A percentile compares a stretch with the other conserved stretches of the same genome.
These are phyloP conservation scores for Melieria picta DNA, from an alignment of 2,888 invertebrate genomes.

Conservation along the genomic window DNA sequence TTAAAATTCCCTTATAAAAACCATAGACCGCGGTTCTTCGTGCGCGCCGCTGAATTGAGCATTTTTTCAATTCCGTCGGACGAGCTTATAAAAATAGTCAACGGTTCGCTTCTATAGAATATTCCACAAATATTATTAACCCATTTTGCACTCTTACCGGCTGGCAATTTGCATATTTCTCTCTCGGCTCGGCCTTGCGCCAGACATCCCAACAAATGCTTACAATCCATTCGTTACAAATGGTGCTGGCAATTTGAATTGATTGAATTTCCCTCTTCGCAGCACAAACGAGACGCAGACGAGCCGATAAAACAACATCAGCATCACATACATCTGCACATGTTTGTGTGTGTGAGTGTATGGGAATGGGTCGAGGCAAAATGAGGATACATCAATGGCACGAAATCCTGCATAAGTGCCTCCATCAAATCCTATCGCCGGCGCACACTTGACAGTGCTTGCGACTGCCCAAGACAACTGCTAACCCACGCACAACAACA, in stretches of 20 bases:
- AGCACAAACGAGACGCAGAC: not conserved
- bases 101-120: too few relatives aligned
- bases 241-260: constrained; percentile 29
- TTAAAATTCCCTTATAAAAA: too few relatives aligned
- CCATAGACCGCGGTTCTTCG: too few relatives aligned
- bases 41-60: too few relatives aligned
- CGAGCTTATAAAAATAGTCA: too few relatives aligned
- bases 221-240: constrained; percentile 31
- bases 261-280: constrained; percentile 32
- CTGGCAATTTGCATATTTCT: not conserved
- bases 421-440: constrained; percentile 38
- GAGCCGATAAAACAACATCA: not conserved
- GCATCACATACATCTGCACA: not conserved
- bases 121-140: not conserved
- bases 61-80: too few relatives aligned
- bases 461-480: constrained; percentile 7
- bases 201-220: not conserved
- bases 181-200: not conserved
- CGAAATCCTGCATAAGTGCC: constrained; percentile 29
- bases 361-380: constrained; percentile 6
- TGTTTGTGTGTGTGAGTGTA: constrained; percentile 4
- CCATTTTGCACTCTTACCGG: not conserved
- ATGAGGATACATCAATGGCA: constrained; percentile 22
- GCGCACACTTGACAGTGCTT: constrained; percentile 32
- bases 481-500: constrained; percentile 10